These are phyloP conservation scores for Sturmia bella DNA, from an alignment of 2,888 invertebrate genomes.

Conservation along the genomic window DNA sequence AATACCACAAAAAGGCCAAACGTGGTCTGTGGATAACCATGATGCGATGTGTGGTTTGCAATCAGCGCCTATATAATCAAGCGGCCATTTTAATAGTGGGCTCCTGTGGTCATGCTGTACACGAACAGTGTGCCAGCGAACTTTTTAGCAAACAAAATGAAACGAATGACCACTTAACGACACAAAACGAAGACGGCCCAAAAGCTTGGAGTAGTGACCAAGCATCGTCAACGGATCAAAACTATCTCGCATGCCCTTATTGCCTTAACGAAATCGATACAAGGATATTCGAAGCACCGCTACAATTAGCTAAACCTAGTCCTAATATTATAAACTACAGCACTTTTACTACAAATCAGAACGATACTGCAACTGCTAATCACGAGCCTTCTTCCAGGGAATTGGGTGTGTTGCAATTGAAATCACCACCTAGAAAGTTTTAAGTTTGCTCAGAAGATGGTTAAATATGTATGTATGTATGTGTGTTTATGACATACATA, in stretches of 20 bases:
- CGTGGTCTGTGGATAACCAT: conserved; percentile 81
- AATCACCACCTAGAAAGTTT: conserved; percentile 81
- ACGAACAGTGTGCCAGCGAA: conserved; percentile 76
- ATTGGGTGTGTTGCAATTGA: conserved; percentile 78
- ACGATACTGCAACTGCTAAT: background rate
- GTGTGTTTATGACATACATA: background rate
- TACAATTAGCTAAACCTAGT: conserved; percentile 77
- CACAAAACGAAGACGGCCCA: conserved; percentile 31
- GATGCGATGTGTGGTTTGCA: conserved; percentile 79
- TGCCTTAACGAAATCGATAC: conserved; percentile 73
- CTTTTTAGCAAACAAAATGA: conserved; percentile 4
- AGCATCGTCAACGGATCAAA: conserved; percentile 35
- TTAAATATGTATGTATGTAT: too few species aligned
- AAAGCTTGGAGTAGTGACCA: conserved; percentile 18
- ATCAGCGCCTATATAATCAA: conserved; percentile 79
- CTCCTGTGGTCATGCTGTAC: conserved; percentile 80
- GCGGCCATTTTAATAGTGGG: conserved; percentile 76
- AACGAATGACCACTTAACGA: background rate
- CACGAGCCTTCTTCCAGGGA: conserved; percentile 61
- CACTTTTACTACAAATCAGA: conserved; percentile 19
- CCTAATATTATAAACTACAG: conserved; percentile 72
- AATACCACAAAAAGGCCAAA: conserved; percentile 74
- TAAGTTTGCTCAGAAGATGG: conserved; percentile 62
- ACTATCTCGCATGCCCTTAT: conserved; percentile 76
- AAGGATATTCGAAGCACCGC: conserved; percentile 71